Percentiles rank a stretch among this genome's conserved stretches.
phyloP scores from a whole-genome alignment of 1,140 invertebrate genomes.

The Homarus americanus region DNA sequence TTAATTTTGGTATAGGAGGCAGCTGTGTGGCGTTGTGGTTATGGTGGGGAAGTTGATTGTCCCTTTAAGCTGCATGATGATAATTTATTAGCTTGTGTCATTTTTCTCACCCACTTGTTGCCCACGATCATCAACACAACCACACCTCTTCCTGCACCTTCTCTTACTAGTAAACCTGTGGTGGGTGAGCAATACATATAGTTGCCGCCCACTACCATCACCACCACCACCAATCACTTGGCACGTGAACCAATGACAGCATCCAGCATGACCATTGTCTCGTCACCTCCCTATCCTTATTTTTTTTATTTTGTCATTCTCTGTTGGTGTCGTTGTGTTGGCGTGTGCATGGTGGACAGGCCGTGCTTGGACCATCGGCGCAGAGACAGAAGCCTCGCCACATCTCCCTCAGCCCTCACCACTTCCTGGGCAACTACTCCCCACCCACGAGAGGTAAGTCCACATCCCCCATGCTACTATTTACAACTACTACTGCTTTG shows the following conservation, averaged over 20 bases:
- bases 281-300: constrained; percentile 40
- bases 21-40: not conserved
- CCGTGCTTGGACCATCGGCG: constrained; percentile 66
- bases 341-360: constrained; percentile 53
- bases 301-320: constrained; percentile 48
- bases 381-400: constrained; percentile 28
- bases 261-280: constrained; percentile 4
- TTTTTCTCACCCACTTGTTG: too few species aligned
- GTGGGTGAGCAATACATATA: too few species aligned
- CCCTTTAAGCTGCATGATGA: not conserved
- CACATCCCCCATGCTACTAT: constrained; percentile 7
- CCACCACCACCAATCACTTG: not conserved
- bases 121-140: too few species aligned
- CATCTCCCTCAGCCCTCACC: constrained; percentile 53
- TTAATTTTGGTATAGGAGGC: not conserved
- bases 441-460: constrained; percentile 64
- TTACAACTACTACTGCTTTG: not conserved
- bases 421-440: constrained; percentile 42
- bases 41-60: not conserved
- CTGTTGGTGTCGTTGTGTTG: constrained; percentile 57
- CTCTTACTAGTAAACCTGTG: too few species aligned
- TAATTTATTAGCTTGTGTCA: not conserved
- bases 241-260: constrained; percentile 6
- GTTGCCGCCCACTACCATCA: too few species aligned
- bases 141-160: too few species aligned